These are phyloP conservation scores for Plagodis dolabraria DNA, from an alignment of 2,888 invertebrate genomes.

Conservation along the genomic window DNA sequence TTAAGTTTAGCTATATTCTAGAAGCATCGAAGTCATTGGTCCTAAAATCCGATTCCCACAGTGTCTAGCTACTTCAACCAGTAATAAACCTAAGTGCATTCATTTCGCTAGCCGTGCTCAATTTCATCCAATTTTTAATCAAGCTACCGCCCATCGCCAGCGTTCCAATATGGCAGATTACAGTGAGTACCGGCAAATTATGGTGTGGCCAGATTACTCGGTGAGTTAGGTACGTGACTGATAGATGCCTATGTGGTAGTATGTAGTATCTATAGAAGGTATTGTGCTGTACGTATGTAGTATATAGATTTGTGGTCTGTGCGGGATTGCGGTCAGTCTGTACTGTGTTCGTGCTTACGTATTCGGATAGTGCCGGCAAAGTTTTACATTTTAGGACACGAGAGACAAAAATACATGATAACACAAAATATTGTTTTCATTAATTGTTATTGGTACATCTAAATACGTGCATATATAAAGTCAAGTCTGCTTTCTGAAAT, in stretches of 20 bases:
- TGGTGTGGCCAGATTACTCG: conserved; percentile 65
- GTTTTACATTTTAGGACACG: too few relatives aligned
- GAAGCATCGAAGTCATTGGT: conserved; percentile 6
- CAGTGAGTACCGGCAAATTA: conserved; percentile 52
- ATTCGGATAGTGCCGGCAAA: too few relatives aligned
- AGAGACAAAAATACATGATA: too few relatives aligned
- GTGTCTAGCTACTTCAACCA: conserved; percentile 29
- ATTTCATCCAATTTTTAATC: conserved; percentile 75
- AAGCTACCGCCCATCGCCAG: conserved; percentile 72
- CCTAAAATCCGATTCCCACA: conserved; percentile 48
- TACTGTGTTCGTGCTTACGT: too few relatives aligned
- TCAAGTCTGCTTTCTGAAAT: too few relatives aligned
- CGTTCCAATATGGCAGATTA: conserved; percentile 80
- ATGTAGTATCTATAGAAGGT: background rate
- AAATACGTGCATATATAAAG: too few relatives aligned
- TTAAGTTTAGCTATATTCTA: background rate
- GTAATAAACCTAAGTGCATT: conserved; percentile 52
- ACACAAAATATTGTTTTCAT: too few relatives aligned
- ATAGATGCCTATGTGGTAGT: conserved; percentile 18
- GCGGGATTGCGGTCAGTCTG: too few relatives aligned
- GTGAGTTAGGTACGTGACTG: conserved; percentile 66
- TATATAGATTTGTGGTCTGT: conserved; percentile 3
- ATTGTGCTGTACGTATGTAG: conserved; percentile 1
- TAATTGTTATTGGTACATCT: too few relatives aligned
- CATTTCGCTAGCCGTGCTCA: conserved; percentile 63